Conservation (phyloP, 2,113 vertebrate species). For the Laterallus jamaicensis region DNA sequence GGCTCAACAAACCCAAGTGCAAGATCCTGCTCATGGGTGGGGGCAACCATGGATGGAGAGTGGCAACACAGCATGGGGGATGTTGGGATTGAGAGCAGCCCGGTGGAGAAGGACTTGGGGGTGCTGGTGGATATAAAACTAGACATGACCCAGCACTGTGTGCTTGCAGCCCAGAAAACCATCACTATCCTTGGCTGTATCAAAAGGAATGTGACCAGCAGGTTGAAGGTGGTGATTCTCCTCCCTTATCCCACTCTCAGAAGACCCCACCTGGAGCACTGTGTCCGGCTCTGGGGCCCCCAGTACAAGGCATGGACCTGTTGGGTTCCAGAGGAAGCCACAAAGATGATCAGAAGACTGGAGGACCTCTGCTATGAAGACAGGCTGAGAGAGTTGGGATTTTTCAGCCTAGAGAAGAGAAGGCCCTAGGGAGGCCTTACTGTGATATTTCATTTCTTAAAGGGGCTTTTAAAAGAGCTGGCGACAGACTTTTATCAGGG, state of each 20-base stretch:
- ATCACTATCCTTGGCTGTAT: background rate
- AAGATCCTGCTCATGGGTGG: accelerated
- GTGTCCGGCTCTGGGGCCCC: too few relatives aligned
- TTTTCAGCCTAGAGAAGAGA: background rate
- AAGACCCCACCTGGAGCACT: background rate
- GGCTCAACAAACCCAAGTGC: background rate
- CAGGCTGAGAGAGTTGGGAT: background rate
- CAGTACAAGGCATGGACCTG: background rate
- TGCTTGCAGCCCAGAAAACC: accelerated
- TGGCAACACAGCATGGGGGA: background rate
- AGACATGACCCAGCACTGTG: background rate
- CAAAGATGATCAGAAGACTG: too few relatives aligned
- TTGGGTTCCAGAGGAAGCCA: background rate
- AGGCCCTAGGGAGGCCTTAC: background rate
- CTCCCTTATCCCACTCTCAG: background rate
- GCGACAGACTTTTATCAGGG: background rate
- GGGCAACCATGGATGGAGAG: accelerated
- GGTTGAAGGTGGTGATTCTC: background rate
- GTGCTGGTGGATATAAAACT: background rate
- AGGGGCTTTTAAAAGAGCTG: background rate
- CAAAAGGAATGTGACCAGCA: accelerated
- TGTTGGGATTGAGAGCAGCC: background rate
- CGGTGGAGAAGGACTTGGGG: background rate
- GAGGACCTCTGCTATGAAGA: accelerated
- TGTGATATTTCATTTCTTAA: background rate